phyloP scores from a whole-genome alignment of 2,113 vertebrate genomes.

The Engystomops pustulosus region DNA sequence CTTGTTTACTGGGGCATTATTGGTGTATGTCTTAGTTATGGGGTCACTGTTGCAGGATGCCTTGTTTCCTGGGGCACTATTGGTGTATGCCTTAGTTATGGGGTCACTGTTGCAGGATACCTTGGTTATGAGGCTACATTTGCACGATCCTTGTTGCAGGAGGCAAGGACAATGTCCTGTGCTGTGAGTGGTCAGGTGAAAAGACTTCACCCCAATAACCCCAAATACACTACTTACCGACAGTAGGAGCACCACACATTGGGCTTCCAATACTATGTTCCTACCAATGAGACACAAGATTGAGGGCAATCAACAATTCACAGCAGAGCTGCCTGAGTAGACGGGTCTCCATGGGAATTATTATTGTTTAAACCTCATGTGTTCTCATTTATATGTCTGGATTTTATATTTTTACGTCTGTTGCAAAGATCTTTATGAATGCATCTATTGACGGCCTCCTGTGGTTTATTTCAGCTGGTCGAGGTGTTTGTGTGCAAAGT shows the following conservation, averaged over 20 bases:
- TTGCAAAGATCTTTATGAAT: slow-evolving; percentile 20
- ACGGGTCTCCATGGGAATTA: background rate
- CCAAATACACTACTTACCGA: background rate
- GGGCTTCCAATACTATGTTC: background rate
- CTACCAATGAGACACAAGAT: background rate
- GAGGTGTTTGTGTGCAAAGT: slow-evolving; percentile 16
- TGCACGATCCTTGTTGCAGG: background rate
- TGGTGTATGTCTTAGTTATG: background rate
- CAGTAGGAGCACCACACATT: background rate
- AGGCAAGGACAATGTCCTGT: too few species aligned
- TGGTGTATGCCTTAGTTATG: background rate
- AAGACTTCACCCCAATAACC: too few species aligned
- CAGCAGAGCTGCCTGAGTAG: background rate
- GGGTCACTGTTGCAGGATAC: background rate
- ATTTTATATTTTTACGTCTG: background rate
- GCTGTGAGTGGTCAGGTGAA: too few species aligned
- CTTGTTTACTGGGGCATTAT: background rate
- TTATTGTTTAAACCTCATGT: background rate
- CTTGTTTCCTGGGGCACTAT: background rate
- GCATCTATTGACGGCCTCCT: background rate
- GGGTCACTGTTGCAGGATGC: background rate
- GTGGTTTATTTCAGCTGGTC: background rate
- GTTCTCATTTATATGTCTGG: background rate
- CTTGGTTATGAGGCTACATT: background rate
- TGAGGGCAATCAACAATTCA: background rate